A percentile compares a stretch with the other conserved stretches of the same genome.
These are phyloP conservation scores for Colistium nudipinnis DNA, from an alignment of 2,113 vertebrate genomes.

Conservation along the genomic window DNA sequence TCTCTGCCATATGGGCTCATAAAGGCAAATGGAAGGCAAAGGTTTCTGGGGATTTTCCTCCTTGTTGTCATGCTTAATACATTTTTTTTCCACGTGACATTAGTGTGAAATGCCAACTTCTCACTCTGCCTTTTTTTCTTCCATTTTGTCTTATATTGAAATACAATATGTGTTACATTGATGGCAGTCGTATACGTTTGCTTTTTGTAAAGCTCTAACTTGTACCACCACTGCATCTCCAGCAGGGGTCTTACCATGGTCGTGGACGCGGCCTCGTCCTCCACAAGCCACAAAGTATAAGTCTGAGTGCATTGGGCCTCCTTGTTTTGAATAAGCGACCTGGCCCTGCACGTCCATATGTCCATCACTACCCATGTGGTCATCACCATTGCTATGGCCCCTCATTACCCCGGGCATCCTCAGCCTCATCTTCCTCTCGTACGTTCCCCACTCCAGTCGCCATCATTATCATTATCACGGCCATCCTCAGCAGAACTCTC, in stretches of 20 bases:
- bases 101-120: too few relatives aligned
- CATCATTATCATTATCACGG: constrained; percentile 59
- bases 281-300: constrained; percentile 9
- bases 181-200: background rate
- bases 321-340: constrained; percentile 25
- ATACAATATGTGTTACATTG: background rate
- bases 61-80: too few relatives aligned
- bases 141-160: background rate
- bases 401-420: constrained; percentile 2
- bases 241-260: constrained; percentile 80
- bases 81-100: too few relatives aligned
- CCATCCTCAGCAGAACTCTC: constrained; percentile 63
- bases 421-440: constrained; percentile 31
- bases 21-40: constrained; percentile 59
- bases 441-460: constrained; percentile 31
- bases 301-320: constrained; percentile 6
- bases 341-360: too few relatives aligned
- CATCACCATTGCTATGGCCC: background rate
- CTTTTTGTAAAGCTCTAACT: constrained; percentile 11
- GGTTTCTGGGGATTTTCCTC: constrained; percentile 54
- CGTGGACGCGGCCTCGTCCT: constrained; percentile 44
- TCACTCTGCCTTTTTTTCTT: too few relatives aligned
- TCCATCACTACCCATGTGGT: background rate
- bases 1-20: constrained; percentile 72
- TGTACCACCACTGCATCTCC: constrained; percentile 71